These are phyloP conservation scores for Arnoldichthys spilopterus DNA, from an alignment of 2,797 vertebrate species.

Conservation along the genomic window DNA sequence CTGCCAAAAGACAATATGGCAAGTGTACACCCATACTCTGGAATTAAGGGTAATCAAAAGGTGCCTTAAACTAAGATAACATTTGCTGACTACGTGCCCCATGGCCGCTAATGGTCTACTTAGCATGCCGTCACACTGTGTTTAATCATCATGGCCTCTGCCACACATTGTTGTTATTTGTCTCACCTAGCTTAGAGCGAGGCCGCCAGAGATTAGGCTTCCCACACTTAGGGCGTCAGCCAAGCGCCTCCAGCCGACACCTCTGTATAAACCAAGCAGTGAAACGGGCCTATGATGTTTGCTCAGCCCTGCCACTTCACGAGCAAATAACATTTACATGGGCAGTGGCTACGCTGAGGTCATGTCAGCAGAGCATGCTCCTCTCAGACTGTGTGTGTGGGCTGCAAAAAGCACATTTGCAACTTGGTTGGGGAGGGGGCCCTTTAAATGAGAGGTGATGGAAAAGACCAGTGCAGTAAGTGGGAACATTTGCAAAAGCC, in stretches of 20 bases:
- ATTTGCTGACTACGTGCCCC: conserved; percentile 38
- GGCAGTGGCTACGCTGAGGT: conserved; percentile 42
- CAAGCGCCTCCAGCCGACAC: conserved; percentile 42
- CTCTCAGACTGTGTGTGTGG: conserved; percentile 36
- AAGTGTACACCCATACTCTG: conserved; percentile 24
- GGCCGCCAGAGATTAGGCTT: conserved; percentile 45
- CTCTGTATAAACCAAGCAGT: conserved; percentile 59
- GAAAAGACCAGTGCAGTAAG: background rate
- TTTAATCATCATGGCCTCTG: conserved; percentile 59
- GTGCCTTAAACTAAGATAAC: conserved; percentile 32
- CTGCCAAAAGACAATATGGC: conserved; percentile 16
- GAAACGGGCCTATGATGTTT: conserved; percentile 62
- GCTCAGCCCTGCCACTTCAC: conserved; percentile 52
- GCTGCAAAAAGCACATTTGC: conserved; percentile 11
- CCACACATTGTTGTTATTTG: conserved; percentile 69
- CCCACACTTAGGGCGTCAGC: conserved; percentile 48
- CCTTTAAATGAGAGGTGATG: background rate
- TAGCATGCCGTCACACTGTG: conserved; percentile 50
- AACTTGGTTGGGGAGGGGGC: conserved; percentile 17
- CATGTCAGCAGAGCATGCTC: conserved; percentile 42
- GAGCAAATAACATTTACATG: conserved; percentile 65
- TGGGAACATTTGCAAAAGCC: conserved; percentile 17
- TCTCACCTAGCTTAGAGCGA: conserved; percentile 54
- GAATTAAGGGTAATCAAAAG: conserved; percentile 44
- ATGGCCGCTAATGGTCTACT: conserved; percentile 66